A percentile compares a stretch with the other conserved stretches of the same genome.
phyloP scores from a whole-genome alignment of 2,113 vertebrate species.

The Xyliphius kryptos region DNA sequence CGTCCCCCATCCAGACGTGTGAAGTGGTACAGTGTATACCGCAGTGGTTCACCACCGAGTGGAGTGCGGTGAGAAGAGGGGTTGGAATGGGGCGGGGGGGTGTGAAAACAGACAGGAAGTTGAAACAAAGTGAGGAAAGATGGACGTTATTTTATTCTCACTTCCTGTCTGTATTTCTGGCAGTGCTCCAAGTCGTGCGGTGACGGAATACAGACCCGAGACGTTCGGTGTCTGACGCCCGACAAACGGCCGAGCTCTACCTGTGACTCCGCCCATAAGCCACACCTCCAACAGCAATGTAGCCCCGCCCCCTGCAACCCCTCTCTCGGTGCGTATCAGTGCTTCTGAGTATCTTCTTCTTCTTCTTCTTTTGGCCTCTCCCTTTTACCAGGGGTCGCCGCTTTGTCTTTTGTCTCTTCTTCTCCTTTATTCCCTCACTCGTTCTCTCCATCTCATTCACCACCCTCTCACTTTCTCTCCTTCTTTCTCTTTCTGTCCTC shows the following conservation, averaged over 20 bases:
- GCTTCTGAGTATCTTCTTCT: slow-evolving; percentile 15
- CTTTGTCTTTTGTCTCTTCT: too few relatives aligned
- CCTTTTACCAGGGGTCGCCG: too few relatives aligned
- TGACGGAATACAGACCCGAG: slow-evolving; percentile 69
- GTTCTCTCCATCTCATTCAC: too few relatives aligned
- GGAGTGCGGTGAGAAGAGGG: slow-evolving; percentile 71
- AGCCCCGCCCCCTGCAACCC: slow-evolving; percentile 72
- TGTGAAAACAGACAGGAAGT: too few relatives aligned
- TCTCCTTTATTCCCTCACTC: too few relatives aligned
- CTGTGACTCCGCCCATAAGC: slow-evolving; percentile 60
- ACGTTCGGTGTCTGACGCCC: slow-evolving; percentile 69
- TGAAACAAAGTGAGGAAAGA: too few relatives aligned
- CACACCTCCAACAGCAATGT: slow-evolving; percentile 64
- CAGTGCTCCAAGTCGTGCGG: slow-evolving; percentile 80
- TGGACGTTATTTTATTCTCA: too few relatives aligned
- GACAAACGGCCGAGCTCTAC: slow-evolving; percentile 62
- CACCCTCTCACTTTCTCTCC: too few relatives aligned
- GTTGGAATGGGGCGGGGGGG: background rate
- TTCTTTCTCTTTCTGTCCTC: too few relatives aligned
- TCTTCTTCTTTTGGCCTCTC: background rate
- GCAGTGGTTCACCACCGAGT: slow-evolving; percentile 74
- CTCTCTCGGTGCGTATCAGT: slow-evolving; percentile 63
- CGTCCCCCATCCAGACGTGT: slow-evolving; percentile 70
- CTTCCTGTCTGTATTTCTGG: too few relatives aligned
- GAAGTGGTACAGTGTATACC: slow-evolving; percentile 61